Evolutionary conservation across 2,888 invertebrate species (phyloP), one percentile per base, ranked within the genome.

Genomic region (Suillia variegata): DNA sequence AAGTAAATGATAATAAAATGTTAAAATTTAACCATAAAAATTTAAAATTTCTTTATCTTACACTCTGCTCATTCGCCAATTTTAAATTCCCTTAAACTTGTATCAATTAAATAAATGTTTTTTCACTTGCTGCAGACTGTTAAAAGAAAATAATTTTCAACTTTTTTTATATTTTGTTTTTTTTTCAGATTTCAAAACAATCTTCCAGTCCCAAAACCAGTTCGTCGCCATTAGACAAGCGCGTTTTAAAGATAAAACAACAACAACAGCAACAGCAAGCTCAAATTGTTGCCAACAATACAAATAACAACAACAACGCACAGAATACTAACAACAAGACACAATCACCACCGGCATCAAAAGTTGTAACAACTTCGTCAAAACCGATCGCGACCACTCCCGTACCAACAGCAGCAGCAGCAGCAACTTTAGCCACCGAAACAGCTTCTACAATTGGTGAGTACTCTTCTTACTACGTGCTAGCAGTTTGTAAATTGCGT

Each of bases 211-310:
- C 78, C 22, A 80, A 80, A 72, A 72, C 77, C 58, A 67, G 75
- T 62, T 77, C 76, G 56, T 74, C 83, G 60, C 86, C 86, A 64
- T 83, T 84, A 63, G 89, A 89, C 80, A 89, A 88, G 79, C 80
- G 88, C 70, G 86, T 89, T 31, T 79, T 89, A 61, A 89, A 89
- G 79, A 89, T 89, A 0, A 89, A 89, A 74, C 87, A 87, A 73
- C 85, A 85, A 76, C 83, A 51, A 18, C 31, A 65, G 49, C 69
- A 64, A 18, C 70, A 68, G 83, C 83, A 65, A 77, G 80, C 59
- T 54, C 74, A 64, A 58, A 24, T 24, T 20, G 20, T 18, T 45
- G 45, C 13, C 54, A 21, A 10, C 59, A 63, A 61, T 59, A 56
- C 22, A 21, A 50, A 48, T 8, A 60, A 54, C 20, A 61, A 26